Evolutionary conservation across 2,888 invertebrate species (phyloP).

Genomic region (Eupithecia tripunctaria): DNA sequence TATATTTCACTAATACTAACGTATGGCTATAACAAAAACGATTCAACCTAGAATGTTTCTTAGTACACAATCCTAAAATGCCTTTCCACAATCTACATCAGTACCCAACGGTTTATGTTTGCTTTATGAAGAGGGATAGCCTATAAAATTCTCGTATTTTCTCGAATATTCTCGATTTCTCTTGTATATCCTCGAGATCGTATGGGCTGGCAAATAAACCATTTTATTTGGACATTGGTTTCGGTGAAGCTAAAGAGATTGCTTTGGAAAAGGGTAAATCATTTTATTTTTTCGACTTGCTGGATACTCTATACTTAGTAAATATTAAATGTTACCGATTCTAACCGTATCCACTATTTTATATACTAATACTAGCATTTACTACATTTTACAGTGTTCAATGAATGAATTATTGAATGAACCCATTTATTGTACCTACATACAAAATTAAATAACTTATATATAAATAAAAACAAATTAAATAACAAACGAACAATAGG

Average conservation of each 20-base stretch:
- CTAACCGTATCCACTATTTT: not conserved
- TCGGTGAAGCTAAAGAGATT: conserved; percentile 18
- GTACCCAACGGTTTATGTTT: not conserved
- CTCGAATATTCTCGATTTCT: conserved; percentile 15
- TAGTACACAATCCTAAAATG: conserved; percentile 6
- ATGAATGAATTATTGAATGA: no score
- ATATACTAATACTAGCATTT: not conserved
- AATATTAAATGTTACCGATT: not conserved
- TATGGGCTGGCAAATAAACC: conserved; percentile 15
- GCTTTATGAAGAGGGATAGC: conserved; percentile 25
- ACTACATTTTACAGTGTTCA: no score
- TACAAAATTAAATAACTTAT: no score
- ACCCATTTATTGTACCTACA: no score
- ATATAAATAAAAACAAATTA: no score
- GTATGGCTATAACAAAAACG: not conserved
- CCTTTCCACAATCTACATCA: conserved; percentile 22
- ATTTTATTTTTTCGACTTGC: conserved; percentile 4
- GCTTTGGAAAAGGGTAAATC: conserved; percentile 9
- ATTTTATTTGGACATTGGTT: conserved; percentile 23
- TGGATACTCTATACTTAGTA: not conserved
- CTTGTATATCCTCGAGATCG: conserved; percentile 10
- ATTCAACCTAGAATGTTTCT: conserved; percentile 8
- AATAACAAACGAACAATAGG: no score
- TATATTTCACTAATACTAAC: not conserved
- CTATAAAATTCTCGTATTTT: conserved; percentile 21